Conservation (phyloP, 2,113 vertebrate genomes). For the Laticauda laticaudata region DNA sequence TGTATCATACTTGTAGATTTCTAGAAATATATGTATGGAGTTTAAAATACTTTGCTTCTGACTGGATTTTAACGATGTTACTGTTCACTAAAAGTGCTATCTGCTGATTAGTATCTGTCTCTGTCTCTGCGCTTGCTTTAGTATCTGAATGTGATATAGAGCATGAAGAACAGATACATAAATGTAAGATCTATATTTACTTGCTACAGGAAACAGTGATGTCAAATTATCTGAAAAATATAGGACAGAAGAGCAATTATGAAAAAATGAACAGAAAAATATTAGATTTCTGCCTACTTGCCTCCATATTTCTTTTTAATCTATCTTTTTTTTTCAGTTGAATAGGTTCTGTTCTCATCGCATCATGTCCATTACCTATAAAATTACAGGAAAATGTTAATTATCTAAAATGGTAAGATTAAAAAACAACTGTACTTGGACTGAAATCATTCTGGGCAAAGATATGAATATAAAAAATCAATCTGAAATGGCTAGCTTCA, state of each 20-base stretch:
- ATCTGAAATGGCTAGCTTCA: conserved; percentile 12
- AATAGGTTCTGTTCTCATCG: neutral
- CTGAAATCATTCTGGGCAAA: neutral
- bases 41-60: neutral
- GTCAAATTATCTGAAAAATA: neutral
- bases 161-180: neutral
- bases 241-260: neutral
- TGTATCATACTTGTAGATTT: neutral
- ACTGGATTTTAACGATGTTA: neutral
- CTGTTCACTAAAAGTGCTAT: neutral
- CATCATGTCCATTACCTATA: conserved; percentile 22
- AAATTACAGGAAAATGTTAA: conserved; percentile 25
- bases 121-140: neutral
- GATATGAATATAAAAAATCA: neutral
- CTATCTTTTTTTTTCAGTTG: neutral
- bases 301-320: neutral
- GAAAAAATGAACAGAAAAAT: neutral
- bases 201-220: neutral
- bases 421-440: neutral
- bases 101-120: neutral
- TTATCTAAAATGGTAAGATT: neutral
- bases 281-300: neutral
- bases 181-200: neutral
- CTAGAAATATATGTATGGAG: neutral
- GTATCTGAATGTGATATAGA: neutral